Evolutionary conservation across 2,797 vertebrate species (phyloP).

Genomic region (Coilia nasus): DNA sequence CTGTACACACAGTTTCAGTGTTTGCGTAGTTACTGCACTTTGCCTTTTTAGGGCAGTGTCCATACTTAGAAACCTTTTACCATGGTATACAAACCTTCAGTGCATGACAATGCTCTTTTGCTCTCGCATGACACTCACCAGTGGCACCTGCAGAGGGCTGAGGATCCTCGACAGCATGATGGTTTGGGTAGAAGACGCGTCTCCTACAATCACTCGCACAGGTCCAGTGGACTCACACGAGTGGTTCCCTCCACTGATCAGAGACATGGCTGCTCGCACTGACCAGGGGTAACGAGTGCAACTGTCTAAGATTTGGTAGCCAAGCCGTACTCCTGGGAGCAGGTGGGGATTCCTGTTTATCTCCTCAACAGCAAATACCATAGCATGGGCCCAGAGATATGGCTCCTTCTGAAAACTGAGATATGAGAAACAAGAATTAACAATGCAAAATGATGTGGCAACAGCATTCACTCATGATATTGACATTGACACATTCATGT

Average conservation of each 20-base stretch:
- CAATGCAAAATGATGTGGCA: neutral
- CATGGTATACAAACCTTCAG: neutral
- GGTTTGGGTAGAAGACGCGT: constrained; percentile 66
- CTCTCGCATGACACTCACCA: constrained; percentile 62
- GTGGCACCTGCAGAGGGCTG: constrained; percentile 66
- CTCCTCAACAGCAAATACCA: constrained; percentile 73
- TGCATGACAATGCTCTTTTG: neutral
- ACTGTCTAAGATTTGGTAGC: constrained; percentile 53
- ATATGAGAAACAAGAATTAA: neutral
- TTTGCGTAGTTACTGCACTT: too few relatives aligned
- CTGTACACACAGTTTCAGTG: too few relatives aligned
- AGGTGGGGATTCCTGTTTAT: constrained; percentile 51
- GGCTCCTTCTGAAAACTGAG: constrained; percentile 72
- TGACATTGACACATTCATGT: neutral
- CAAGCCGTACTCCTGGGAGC: constrained; percentile 53
- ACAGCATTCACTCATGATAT: neutral
- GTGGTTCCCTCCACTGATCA: constrained; percentile 46
- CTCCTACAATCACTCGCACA: constrained; percentile 73
- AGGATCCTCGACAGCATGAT: constrained; percentile 67
- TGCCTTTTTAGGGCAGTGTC: too few relatives aligned
- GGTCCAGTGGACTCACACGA: constrained; percentile 38
- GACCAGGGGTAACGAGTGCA: constrained; percentile 45
- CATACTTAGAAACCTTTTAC: too few relatives aligned
- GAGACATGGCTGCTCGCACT: constrained; percentile 48
- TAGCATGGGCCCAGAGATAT: constrained; percentile 69